Evolutionary conservation across 1,140 invertebrate genomes (phyloP), one percentile per base, ranked within the genome.

Genomic region (Yoshiicerus persimilis): DNA sequence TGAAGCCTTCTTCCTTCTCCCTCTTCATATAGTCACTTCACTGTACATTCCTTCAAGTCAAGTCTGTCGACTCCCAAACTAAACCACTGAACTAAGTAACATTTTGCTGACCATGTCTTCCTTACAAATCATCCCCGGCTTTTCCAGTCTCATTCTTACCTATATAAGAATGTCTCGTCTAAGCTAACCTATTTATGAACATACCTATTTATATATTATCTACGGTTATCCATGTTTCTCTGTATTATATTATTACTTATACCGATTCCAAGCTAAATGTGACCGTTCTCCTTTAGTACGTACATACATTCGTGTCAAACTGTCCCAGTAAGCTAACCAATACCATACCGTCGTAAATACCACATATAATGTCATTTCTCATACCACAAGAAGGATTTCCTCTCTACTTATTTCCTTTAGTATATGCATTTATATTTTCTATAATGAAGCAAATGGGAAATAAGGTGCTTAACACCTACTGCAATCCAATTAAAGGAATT

Each of bases 41-140:
- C 8, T 41, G 8, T 8, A 16, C 39, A 8, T 41, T 41, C 39
- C n/a, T n/a, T 41, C 23, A 70, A 70, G 64, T 70, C 23, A 27
- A 70, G n/a, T n/a, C 13, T 23, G 25, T 25, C 62, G 25, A n/a
- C 62, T 23, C 75, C 30, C n/a, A n/a, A 23, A 80, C 16, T 38
- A 36, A 20, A 36, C 30, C 75, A 80, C 32, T 80, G 4, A 32
- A 38, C 32, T 80, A 34, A 34, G 32, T 36, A 34, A 80, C 13
- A 80, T 80, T 80, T 23, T 80, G 75, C 75, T 80, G 75, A 80
- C 75, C 75, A 80, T 80, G 75, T 80, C 75, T 80, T 80, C 75
- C 38, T 80, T 23, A 80, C 75, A 80, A 80, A 80, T 80, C 32
- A 80, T 80, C 16, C 75, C 6, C 5, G 75, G 32, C 75, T 80